These are phyloP conservation scores for Cichladusa arquata DNA, from an alignment of 2,113 vertebrate genomes.

Conservation along the genomic window DNA sequence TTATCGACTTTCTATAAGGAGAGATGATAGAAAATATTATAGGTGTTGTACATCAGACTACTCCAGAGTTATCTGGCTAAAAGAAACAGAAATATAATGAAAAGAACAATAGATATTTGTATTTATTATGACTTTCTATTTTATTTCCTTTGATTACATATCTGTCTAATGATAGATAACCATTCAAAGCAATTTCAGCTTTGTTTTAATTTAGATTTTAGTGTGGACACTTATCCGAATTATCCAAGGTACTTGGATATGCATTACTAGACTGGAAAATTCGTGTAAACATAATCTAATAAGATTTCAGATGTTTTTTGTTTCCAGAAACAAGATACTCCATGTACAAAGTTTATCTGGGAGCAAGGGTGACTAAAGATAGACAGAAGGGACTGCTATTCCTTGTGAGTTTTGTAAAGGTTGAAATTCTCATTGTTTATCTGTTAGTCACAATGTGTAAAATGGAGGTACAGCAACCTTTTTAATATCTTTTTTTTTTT, in stretches of 20 bases:
- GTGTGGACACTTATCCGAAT: neutral
- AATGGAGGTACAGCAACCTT: neutral
- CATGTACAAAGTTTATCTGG: neutral
- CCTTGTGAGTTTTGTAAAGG: neutral
- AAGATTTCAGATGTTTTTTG: neutral
- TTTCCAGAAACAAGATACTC: neutral
- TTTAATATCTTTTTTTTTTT: neutral
- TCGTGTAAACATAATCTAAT: conserved; percentile 3
- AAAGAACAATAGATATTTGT: neutral
- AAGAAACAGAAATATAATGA: neutral
- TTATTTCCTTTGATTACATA: neutral
- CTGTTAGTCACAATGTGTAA: neutral
- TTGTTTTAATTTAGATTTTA: conserved; percentile 17
- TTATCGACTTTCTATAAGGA: neutral
- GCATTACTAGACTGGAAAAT: conserved; percentile 32
- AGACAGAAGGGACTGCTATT: neutral
- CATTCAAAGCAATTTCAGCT: neutral
- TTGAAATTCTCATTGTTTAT: neutral
- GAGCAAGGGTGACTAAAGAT: neutral
- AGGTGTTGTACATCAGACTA: neutral
- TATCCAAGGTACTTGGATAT: neutral
- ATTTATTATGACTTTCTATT: neutral
- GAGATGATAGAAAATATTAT: neutral
- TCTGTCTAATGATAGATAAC: neutral
- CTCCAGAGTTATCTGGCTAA: neutral